Evolutionary conservation across 2,888 invertebrate species (phyloP), one percentile per base, ranked within the genome.

Genomic region (Pinctada fucata): DNA sequence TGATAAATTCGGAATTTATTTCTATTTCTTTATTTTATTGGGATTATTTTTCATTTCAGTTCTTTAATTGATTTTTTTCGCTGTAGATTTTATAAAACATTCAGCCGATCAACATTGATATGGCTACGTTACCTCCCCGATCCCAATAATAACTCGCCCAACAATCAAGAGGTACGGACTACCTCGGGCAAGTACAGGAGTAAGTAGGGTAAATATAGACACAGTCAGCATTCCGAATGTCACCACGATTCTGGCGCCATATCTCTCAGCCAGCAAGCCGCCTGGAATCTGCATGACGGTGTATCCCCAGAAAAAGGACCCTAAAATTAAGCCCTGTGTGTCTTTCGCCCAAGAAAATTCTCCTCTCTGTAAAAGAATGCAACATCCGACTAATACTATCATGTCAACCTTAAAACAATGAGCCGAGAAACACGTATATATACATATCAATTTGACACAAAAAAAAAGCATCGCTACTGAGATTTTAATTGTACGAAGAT

Each of bases 241-340:
- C 0, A 89, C 81, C 3, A 84, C 84, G 5, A 79, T 63, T 63
- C 85, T 79, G n/a, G 88, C 84, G 2, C 89, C 89, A 72, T 86
- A 87, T 8, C 84, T 70, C 73, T 89, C 88, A 50, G 85, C 85
- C 3, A 89, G 80, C 71, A 84, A 82, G 0, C 88, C 89, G 2
- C 87, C 88, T 1, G 89, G 88, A 48, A 89, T 81, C 78, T 89
- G 89, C 81, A 89, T 84, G 3, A 85, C 78, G 2, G 88, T 86
- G 80, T 89, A 89, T 2, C 89, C 89, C 89, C 88, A 88, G 85
- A 88, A 89, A 74, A 88, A 88, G 2, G 88, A 86, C 1, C 89
- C 89, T 2, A 89, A 85, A 75, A 88, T 84, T 2, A 88, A 75
- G 2, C 89, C 89, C 66, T 85, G 85, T 3, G 87, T 78, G 58